Base-by-base conservation (phyloP, 2,888 invertebrate species). In the Kuschelorhynchus macadamiae region DNA sequence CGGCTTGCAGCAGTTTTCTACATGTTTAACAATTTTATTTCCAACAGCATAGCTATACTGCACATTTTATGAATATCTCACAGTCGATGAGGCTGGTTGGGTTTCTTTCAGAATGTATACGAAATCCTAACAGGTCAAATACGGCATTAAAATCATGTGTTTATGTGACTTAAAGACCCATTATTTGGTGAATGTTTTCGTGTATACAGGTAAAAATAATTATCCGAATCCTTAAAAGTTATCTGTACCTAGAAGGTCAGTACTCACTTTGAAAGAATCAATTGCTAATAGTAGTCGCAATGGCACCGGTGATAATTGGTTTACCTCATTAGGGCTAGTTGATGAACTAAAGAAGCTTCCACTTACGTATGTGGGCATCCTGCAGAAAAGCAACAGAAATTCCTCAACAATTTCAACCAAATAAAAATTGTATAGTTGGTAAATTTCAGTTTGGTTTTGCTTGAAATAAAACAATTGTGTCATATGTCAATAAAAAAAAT, bases 281-380 rank as follows among this genome's bases (percentile, higher is more conserved):
- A 25, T 25, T 25, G 25, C 25, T 76, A 14, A 41, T 67, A 14
- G 57, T 18, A 76, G 75, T 49, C 39, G 74, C 39, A 76, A 76
- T 67, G 57, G 76, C 11, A 76, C 74, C 17, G 70, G 71, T 17
- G 73, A 72, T 33, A 75, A 25, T 7, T 5, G 25, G 25, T 25
- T 25, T 7, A 25, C 7, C 25, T 25, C 7, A 5, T 25, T 25
- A 25, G 25, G 7, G 4, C 25, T 25, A 25, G 25, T 25, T 25
- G 25, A 7, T 25, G 25, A 25, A 71, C 55, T 75, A 71, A 71
- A 75, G n/a, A 71, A 61, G 39, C 59, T 74, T 33, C 63, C 61
- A 33, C 71, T 71, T 39, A 74, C 71, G 5, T 73, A 71, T 60
- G 69, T 76, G 7, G 76, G 76, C 25, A 25, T n/a, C n/a, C n/a